phyloP scores from a whole-genome alignment of 2,797 vertebrate species.

The Falco columbarius region DNA sequence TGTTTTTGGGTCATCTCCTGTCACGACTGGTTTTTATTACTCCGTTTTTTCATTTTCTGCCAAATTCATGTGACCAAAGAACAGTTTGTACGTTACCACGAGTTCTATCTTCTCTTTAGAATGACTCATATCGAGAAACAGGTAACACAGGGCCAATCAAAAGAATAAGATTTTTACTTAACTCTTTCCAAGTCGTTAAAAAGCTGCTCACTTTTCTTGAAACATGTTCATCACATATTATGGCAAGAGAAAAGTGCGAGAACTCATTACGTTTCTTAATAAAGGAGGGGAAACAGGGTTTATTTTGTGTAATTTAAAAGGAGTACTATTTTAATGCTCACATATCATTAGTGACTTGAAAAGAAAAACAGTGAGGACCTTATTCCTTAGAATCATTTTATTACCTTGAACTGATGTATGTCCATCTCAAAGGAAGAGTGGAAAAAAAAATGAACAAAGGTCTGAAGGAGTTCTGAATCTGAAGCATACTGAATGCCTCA shows the following conservation, averaged over 20 bases:
- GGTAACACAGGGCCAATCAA: background rate
- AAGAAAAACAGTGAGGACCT: background rate
- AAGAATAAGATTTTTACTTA: background rate
- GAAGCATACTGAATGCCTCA: constrained; percentile 4
- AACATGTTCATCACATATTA: background rate
- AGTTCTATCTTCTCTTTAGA: background rate
- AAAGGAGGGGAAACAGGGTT: background rate
- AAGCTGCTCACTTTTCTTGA: background rate
- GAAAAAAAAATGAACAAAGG: background rate
- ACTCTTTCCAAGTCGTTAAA: background rate
- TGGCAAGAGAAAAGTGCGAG: background rate
- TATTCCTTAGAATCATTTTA: constrained; percentile 11
- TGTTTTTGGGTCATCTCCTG: background rate
- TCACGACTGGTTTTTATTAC: background rate
- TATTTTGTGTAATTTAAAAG: background rate
- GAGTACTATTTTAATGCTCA: background rate
- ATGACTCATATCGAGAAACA: background rate
- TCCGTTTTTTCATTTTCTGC: background rate
- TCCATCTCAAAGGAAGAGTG: background rate
- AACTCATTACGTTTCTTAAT: background rate
- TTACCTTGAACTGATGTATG: constrained; percentile 31
- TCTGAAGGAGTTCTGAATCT: constrained; percentile 14
- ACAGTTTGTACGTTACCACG: background rate
- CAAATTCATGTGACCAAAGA: background rate
- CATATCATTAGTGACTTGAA: background rate